Percentiles rank a stretch among this genome's conserved stretches.
These are phyloP conservation scores for Maniola hyperantus DNA, from an alignment of 2,888 invertebrate genomes.

Conservation along the genomic window DNA sequence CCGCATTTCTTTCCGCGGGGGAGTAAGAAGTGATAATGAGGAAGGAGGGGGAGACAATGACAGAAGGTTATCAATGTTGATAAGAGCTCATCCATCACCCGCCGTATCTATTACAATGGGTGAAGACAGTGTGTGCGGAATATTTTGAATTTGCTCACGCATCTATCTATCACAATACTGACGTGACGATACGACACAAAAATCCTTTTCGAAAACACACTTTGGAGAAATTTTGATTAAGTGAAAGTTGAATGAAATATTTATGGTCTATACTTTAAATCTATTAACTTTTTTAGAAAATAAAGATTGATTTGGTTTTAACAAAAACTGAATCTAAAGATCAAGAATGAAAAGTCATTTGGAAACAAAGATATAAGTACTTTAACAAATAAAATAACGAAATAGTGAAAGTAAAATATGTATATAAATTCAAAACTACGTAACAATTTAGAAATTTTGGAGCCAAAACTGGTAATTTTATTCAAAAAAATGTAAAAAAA, in stretches of 20 bases:
- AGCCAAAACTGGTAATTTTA: too few species aligned
- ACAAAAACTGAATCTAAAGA: too few species aligned
- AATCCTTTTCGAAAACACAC: slow-evolving; percentile 10
- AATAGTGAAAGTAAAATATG: too few species aligned
- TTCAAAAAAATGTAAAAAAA: too few species aligned
- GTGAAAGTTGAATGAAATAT: background rate
- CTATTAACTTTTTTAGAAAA: too few species aligned
- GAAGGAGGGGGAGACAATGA: slow-evolving; percentile 49
- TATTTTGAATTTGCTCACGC: slow-evolving; percentile 54
- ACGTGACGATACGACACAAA: background rate
- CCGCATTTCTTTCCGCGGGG: slow-evolving; percentile 29
- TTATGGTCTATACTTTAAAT: too few species aligned
- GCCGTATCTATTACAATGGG: slow-evolving; percentile 45
- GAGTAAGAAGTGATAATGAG: slow-evolving; percentile 39
- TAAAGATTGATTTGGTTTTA: too few species aligned
- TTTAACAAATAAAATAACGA: too few species aligned
- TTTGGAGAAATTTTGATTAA: background rate
- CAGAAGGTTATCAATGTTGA: slow-evolving; percentile 76
- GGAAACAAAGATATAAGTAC: too few species aligned
- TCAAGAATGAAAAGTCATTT: too few species aligned
- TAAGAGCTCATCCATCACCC: slow-evolving; percentile 77
- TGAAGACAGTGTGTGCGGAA: slow-evolving; percentile 54
- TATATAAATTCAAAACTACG: too few species aligned
- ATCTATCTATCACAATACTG: slow-evolving; percentile 36
- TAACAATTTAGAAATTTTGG: too few species aligned